Evolutionary conservation across 1,140 invertebrate species (phyloP).

Genomic region (Papilio machaon): DNA sequence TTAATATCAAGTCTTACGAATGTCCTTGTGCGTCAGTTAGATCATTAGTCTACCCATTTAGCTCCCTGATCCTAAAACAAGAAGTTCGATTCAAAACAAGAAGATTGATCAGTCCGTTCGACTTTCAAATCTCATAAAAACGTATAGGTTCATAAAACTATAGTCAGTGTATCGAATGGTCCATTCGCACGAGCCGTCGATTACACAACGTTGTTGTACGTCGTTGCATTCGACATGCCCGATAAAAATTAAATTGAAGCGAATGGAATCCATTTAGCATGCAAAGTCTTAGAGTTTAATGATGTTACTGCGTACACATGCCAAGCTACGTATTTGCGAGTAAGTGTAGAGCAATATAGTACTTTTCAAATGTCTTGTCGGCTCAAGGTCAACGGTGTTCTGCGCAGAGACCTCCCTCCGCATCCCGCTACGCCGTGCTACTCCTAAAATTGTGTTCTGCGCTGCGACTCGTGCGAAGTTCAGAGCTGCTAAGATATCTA

Average conservation of each 20-base stretch:
- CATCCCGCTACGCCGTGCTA: too few relatives aligned
- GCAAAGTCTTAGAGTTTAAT: neutral
- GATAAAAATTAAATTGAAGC: conserved; percentile 20
- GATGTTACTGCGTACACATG: neutral
- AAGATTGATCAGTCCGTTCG: neutral
- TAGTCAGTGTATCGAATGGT: neutral
- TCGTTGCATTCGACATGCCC: neutral
- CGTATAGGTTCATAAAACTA: neutral
- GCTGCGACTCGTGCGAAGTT: too few relatives aligned
- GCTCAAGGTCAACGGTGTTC: too few relatives aligned
- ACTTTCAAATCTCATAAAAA: neutral
- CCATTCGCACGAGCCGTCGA: neutral
- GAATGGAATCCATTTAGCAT: neutral
- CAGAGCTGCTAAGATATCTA: too few relatives aligned
- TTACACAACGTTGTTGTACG: neutral
- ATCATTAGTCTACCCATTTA: too few relatives aligned
- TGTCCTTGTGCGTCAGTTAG: too few relatives aligned
- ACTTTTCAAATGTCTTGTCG: too few relatives aligned
- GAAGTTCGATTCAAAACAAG: neutral
- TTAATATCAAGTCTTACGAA: too few relatives aligned
- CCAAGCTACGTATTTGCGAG: neutral
- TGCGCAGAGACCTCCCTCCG: too few relatives aligned
- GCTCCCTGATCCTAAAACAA: neutral
- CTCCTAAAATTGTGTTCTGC: too few relatives aligned
- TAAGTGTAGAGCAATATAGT: too few relatives aligned